Conservation (phyloP, 2,797 vertebrate genomes). For the Cossypha niveicapilla region DNA sequence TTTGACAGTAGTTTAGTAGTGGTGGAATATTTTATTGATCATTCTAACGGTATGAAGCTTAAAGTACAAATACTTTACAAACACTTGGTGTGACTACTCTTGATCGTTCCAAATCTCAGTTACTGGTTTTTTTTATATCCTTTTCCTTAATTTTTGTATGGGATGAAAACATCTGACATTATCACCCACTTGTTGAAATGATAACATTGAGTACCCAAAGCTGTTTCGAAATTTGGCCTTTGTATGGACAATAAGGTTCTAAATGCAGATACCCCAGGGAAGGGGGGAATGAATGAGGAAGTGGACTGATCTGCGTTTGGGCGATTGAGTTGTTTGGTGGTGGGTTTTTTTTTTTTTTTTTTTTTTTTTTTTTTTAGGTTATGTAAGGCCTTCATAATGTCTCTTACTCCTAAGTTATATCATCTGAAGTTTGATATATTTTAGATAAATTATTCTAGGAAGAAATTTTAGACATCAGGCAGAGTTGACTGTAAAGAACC, state of each 20-base stretch:
- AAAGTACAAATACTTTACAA: neutral
- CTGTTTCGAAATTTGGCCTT: neutral
- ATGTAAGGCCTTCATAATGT: neutral
- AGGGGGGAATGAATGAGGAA: neutral
- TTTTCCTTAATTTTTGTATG: neutral
- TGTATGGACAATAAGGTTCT: neutral
- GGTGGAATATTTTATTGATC: neutral
- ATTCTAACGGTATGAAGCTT: neutral
- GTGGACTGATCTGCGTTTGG: neutral
- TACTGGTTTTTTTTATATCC: neutral
- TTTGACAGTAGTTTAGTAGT: neutral
- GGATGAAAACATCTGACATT: neutral
- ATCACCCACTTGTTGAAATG: neutral
- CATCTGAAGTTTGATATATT: neutral
- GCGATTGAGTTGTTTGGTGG: neutral
- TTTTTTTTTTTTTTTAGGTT: neutral
- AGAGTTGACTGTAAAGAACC: neutral
- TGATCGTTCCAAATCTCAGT: neutral
- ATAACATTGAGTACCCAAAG: neutral
- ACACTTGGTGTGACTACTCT: fast-evolving
- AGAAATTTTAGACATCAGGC: neutral
- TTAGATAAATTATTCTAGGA: neutral
- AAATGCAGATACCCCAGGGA: neutral
- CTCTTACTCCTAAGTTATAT: neutral
- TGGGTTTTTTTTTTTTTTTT: neutral